These are phyloP conservation scores for Rhodeus uyekii DNA, from an alignment of 2,797 vertebrate species.

Conservation along the genomic window DNA sequence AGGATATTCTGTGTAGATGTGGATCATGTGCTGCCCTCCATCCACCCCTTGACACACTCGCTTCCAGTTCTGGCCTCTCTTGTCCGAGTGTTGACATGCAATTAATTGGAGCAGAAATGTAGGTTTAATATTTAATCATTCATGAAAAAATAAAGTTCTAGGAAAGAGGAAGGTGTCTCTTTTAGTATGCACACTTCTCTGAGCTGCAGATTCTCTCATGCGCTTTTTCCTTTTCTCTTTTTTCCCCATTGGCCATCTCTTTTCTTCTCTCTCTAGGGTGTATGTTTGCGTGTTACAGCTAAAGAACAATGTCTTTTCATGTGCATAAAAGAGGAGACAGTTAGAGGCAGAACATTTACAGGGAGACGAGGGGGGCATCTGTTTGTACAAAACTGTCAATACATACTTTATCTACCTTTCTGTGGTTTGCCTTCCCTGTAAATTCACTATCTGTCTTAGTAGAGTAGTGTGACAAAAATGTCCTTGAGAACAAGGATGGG, in stretches of 20 bases:
- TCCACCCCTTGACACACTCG: constrained; percentile 8
- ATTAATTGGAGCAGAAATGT: constrained; percentile 71
- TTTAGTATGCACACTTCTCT: constrained; percentile 43
- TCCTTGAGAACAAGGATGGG: constrained; percentile 35
- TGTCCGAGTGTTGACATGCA: constrained; percentile 64
- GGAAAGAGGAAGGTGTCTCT: constrained; percentile 50
- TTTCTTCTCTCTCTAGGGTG: constrained; percentile 7
- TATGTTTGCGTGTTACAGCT: constrained; percentile 21
- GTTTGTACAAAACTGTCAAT: constrained; percentile 43
- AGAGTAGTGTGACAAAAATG: constrained; percentile 49
- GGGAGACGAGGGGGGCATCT: constrained; percentile 10
- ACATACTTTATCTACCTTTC: constrained; percentile 55
- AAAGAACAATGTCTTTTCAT: constrained; percentile 18
- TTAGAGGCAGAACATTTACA: constrained; percentile 31
- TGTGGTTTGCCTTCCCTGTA: constrained; percentile 35
- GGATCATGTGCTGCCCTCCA: constrained; percentile 35
- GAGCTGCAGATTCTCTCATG: constrained; percentile 31
- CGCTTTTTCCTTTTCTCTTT: neutral
- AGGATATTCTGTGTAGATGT: constrained; percentile 51
- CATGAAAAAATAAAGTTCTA: constrained; percentile 52
- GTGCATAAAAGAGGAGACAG: constrained; percentile 46
- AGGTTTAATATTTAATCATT: constrained; percentile 71
- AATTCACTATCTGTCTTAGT: constrained; percentile 43
- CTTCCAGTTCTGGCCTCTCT: constrained; percentile 41
- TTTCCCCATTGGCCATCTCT: constrained; percentile 29